phyloP scores from a whole-genome alignment of 2,113 vertebrate species.

The Parotia lawesii region DNA sequence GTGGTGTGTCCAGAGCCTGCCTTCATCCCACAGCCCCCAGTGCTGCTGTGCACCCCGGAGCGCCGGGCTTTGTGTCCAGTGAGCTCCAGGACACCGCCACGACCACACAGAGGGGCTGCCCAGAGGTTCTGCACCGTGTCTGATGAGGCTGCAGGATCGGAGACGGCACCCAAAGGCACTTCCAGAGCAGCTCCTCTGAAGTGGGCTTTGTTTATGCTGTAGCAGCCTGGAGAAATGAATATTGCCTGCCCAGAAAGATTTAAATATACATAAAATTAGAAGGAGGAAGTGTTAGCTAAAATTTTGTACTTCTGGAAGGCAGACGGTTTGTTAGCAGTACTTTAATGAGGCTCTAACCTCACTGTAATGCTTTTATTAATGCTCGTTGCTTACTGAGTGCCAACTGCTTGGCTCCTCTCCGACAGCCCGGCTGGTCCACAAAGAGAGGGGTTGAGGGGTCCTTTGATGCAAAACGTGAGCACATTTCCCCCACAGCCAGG shows the following conservation, averaged over 20 bases:
- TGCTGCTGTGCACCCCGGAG: accelerated
- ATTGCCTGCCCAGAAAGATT: background rate
- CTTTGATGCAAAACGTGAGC: slow-evolving; percentile 29
- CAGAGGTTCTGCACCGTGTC: accelerated
- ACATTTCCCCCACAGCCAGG: slow-evolving; percentile 15
- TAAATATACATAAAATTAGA: slow-evolving; percentile 47
- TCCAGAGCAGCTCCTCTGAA: background rate
- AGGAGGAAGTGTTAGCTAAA: slow-evolving; percentile 48
- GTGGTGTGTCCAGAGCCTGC: background rate
- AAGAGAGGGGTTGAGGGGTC: slow-evolving; percentile 10
- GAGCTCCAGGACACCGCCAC: background rate
- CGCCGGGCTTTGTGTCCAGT: accelerated
- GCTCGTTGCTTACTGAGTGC: background rate
- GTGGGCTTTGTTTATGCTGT: background rate
- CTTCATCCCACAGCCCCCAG: background rate
- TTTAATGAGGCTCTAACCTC: slow-evolving; percentile 62
- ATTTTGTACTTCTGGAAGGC: slow-evolving; percentile 31
- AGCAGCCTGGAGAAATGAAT: background rate
- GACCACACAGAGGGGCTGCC: accelerated
- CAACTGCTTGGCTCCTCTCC: slow-evolving; percentile 56
- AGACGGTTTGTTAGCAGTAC: slow-evolving; percentile 55
- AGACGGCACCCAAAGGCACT: background rate
- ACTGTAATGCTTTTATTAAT: slow-evolving; percentile 56
- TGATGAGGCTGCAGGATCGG: background rate
- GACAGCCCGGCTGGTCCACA: slow-evolving; percentile 38